Evolutionary conservation across 92 coral and sea anemone species (phyloP).

Genomic region (Epizoanthus fatuus): DNA sequence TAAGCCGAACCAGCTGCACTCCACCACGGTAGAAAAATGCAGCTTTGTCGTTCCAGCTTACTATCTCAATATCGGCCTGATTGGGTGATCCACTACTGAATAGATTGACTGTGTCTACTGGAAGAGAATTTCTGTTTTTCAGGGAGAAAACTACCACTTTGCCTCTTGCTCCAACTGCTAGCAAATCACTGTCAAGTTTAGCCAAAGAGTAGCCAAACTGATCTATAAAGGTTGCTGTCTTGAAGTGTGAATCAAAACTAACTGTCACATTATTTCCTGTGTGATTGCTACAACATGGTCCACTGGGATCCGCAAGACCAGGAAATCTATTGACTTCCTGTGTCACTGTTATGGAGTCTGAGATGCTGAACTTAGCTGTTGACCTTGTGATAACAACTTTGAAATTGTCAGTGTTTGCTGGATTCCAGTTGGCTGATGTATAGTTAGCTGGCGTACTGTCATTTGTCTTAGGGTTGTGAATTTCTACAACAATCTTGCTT

Average conservation of each 20-base stretch:
- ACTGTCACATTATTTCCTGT: constrained; percentile 27
- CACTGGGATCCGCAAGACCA: constrained; percentile 66
- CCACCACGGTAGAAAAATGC: constrained; percentile 26
- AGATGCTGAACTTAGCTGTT: constrained; percentile 16
- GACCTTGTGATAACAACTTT: constrained; percentile 28
- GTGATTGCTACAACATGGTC: constrained; percentile 78
- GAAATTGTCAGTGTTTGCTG: constrained; percentile 18
- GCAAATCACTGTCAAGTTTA: constrained; percentile 45
- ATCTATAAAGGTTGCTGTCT: constrained; percentile 68
- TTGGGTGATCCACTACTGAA: background rate
- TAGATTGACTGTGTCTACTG: background rate
- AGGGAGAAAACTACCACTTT: constrained; percentile 69
- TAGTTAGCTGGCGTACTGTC: background rate
- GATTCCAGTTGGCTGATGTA: background rate
- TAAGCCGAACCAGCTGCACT: constrained; percentile 6
- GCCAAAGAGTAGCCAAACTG: constrained; percentile 82
- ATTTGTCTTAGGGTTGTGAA: constrained; percentile 24
- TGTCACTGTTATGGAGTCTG: constrained; percentile 16
- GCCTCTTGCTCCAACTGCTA: constrained; percentile 70
- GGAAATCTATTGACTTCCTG: constrained; percentile 53
- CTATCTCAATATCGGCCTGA: constrained; percentile 11
- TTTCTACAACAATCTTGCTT: constrained; percentile 46
- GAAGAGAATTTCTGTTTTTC: constrained; percentile 1
- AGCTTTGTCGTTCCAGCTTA: constrained; percentile 7
- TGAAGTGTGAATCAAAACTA: constrained; percentile 79